Percentiles rank a stretch among this genome's conserved stretches.
Evolutionary conservation across 2,888 invertebrate species (phyloP).

Genomic region (Scaeva pyrastri): DNA sequence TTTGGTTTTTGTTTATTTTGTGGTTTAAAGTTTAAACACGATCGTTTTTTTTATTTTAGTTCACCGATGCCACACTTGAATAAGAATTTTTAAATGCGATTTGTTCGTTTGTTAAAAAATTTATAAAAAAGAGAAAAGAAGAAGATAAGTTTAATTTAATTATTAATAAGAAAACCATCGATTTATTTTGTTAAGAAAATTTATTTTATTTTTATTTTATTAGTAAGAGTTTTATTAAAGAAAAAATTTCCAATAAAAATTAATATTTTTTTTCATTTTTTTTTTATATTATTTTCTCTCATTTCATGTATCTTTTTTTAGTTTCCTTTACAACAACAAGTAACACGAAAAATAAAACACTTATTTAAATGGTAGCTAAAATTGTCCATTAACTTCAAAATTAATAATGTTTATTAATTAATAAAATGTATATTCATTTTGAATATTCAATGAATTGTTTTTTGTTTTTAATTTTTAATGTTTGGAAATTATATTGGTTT

Average conservation of each 20-base stretch:
- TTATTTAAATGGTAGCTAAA: conserved; percentile 75
- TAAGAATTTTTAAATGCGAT: conserved; percentile 22
- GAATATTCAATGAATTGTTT: conserved; percentile 79
- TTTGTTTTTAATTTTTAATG: background rate
- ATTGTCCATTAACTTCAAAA: conserved; percentile 72
- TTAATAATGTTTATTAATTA: conserved; percentile 71
- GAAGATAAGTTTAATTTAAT: conserved; percentile 2
- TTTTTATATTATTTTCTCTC: conserved; percentile 55
- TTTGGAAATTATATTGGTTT: conserved; percentile 11
- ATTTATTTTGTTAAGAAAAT: conserved; percentile 19
- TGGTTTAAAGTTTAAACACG: background rate
- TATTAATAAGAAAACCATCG: conserved; percentile 41
- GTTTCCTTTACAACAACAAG: conserved; percentile 75
- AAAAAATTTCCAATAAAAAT: conserved; percentile 72
- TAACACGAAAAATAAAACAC: conserved; percentile 75
- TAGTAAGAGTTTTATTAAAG: conserved; percentile 25
- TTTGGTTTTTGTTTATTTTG: background rate
- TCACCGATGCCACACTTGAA: conserved; percentile 63
- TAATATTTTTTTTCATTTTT: conserved; percentile 54
- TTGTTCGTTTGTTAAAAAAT: background rate
- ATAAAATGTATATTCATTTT: conserved; percentile 75
- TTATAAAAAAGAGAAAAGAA: conserved; percentile 46
- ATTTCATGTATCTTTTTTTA: conserved; percentile 71
- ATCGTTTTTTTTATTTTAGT: conserved; percentile 6
- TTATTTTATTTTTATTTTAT: conserved; percentile 26